These are phyloP conservation scores for Eristalis tenax DNA, from an alignment of 2,888 invertebrate genomes.

Conservation along the genomic window DNA sequence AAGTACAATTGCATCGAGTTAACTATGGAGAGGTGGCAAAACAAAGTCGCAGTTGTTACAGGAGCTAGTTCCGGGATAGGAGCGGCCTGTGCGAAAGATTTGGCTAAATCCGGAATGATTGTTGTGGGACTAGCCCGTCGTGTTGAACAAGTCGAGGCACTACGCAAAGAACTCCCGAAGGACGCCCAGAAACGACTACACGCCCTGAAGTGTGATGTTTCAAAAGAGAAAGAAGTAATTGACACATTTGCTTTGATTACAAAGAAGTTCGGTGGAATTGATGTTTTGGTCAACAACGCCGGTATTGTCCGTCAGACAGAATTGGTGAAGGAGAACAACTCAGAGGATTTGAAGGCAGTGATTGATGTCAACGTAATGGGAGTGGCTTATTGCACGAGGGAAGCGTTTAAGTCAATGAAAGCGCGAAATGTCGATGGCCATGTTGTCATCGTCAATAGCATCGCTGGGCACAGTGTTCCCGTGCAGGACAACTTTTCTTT, in stretches of 20 bases:
- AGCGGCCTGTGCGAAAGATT: conserved; percentile 43
- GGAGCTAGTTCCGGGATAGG: conserved; percentile 86
- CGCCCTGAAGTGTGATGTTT: conserved; percentile 83
- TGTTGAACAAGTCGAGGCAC: conserved; percentile 78
- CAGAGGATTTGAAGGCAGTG: conserved; percentile 77
- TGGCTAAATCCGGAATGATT: conserved; percentile 81
- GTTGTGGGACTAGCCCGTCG: conserved; percentile 84
- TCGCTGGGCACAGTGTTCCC: conserved; percentile 78
- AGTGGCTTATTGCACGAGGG: conserved; percentile 82
- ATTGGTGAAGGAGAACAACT: conserved; percentile 76
- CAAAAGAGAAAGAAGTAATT: conserved; percentile 83
- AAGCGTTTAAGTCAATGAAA: conserved; percentile 83
- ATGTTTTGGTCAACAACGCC: conserved; percentile 85
- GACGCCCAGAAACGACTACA: conserved; percentile 78
- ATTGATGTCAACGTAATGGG: conserved; percentile 83
- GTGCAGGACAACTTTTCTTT: conserved; percentile 77
- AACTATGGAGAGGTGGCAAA: conserved; percentile 84
- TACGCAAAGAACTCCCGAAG: conserved; percentile 75
- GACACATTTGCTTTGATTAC: conserved; percentile 82
- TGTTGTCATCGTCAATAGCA: conserved; percentile 82
- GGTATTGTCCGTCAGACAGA: conserved; percentile 77
- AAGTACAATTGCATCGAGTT: background rate
- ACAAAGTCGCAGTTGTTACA: conserved; percentile 85
- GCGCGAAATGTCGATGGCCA: conserved; percentile 81
- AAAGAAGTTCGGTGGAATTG: conserved; percentile 82